Evolutionary conservation across 2,888 invertebrate genomes (phyloP).

Genomic region (Papilio protenor): DNA sequence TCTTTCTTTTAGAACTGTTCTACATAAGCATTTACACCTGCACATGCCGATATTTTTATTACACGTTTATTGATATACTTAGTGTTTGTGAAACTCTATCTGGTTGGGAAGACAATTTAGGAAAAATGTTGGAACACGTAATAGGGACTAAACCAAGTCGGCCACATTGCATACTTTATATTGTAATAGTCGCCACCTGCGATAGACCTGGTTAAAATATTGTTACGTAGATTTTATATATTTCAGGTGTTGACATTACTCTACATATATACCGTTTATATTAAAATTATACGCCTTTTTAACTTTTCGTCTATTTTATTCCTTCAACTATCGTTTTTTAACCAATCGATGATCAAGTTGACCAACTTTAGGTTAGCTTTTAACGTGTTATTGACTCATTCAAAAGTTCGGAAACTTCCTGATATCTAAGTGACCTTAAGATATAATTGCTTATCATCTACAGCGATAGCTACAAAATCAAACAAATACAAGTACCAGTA

Average conservation of each 20-base stretch:
- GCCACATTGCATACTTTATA: conserved; percentile 78
- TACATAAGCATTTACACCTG: not conserved
- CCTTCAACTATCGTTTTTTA: not conserved
- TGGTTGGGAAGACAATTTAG: not conserved
- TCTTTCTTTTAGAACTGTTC: not conserved
- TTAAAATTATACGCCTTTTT: not conserved
- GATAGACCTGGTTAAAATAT: conserved; percentile 70
- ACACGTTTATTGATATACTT: not conserved
- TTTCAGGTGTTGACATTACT: conserved; percentile 39
- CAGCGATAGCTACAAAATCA: conserved; percentile 5
- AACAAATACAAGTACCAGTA: conserved; percentile 28
- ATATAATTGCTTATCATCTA: not conserved
- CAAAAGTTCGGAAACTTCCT: not conserved
- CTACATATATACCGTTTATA: not conserved
- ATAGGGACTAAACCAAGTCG: conserved; percentile 61
- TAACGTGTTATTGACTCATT: not conserved
- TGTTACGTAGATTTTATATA: conserved; percentile 47
- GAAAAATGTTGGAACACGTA: conserved; percentile 55
- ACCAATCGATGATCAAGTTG: not conserved
- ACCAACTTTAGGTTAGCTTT: not conserved
- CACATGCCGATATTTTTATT: not conserved
- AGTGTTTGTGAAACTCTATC: not conserved
- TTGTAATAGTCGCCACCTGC: conserved; percentile 77
- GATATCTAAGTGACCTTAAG: not conserved
- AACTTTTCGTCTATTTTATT: not conserved